A percentile compares a stretch with the other conserved stretches of the same genome.
Evolutionary conservation across 2,797 vertebrate species (phyloP).

Genomic region (Mus caroli): DNA sequence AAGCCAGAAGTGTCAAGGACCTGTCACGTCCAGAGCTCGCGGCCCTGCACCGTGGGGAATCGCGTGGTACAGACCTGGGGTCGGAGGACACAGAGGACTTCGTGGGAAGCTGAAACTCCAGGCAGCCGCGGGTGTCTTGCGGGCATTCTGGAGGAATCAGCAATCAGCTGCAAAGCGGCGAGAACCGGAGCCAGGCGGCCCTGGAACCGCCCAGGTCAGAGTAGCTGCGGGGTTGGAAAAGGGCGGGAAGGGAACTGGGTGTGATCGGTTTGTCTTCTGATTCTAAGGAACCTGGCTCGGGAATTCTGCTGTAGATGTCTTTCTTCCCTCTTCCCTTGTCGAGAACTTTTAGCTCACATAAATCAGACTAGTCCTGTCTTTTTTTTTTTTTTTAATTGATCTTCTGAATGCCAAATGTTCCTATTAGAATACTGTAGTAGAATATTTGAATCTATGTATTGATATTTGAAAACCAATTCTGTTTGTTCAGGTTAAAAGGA

Average conservation of each 20-base stretch:
- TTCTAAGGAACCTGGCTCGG: too few relatives aligned
- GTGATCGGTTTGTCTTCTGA: background rate
- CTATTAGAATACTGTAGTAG: background rate
- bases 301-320: background rate
- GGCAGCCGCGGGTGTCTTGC: background rate
- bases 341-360: background rate
- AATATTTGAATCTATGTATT: background rate
- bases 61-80: background rate
- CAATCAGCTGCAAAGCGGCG: background rate
- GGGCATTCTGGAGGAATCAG: background rate
- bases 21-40: background rate
- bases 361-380: too few relatives aligned
- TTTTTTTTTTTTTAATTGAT: background rate
- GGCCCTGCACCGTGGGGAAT: too few relatives aligned
- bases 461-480: background rate
- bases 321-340: too few relatives aligned
- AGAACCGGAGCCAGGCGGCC: background rate
- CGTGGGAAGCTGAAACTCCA: background rate
- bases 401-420: background rate
- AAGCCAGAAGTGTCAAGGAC: background rate
- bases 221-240: background rate
- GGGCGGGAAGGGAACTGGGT: background rate
- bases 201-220: background rate
- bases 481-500: background rate
- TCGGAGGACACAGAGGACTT: background rate